phyloP scores from a whole-genome alignment of 2,797 vertebrate genomes.

The Halcyon badia region DNA sequence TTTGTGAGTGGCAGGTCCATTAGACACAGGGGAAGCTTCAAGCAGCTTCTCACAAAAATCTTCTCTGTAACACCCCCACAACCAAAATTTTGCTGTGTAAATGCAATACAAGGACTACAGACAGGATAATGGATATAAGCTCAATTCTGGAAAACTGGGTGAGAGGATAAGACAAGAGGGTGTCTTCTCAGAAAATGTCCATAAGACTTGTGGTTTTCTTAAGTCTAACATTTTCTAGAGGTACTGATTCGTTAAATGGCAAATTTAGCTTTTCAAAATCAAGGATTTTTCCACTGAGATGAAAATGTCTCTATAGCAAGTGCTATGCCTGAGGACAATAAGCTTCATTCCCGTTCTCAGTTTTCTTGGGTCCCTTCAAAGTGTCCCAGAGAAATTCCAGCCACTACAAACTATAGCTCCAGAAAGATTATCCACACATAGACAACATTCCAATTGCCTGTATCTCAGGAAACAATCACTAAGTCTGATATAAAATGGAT shows the following conservation, averaged over 20 bases:
- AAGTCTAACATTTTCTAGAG: neutral
- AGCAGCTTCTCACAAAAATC: too few relatives aligned
- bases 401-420: neutral
- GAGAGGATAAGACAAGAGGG: neutral
- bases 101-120: neutral
- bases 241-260: neutral
- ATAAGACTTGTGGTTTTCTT: neutral
- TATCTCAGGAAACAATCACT: neutral
- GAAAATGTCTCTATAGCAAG: neutral
- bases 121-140: rapidly evolving
- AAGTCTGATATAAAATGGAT: neutral
- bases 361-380: neutral
- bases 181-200: neutral
- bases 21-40: too few relatives aligned
- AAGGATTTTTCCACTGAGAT: neutral
- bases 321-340: neutral
- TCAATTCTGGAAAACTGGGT: neutral
- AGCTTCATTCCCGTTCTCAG: rapidly evolving
- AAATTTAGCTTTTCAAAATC: neutral
- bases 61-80: neutral
- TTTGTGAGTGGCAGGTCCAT: too few relatives aligned
- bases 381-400: neutral
- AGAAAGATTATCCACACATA: neutral
- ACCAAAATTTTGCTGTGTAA: neutral
- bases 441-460: neutral